A percentile compares a stretch with the other conserved stretches of the same genome.
Conservation (phyloP, 2,113 vertebrate species). For the Nematolebias whitei region DNA sequence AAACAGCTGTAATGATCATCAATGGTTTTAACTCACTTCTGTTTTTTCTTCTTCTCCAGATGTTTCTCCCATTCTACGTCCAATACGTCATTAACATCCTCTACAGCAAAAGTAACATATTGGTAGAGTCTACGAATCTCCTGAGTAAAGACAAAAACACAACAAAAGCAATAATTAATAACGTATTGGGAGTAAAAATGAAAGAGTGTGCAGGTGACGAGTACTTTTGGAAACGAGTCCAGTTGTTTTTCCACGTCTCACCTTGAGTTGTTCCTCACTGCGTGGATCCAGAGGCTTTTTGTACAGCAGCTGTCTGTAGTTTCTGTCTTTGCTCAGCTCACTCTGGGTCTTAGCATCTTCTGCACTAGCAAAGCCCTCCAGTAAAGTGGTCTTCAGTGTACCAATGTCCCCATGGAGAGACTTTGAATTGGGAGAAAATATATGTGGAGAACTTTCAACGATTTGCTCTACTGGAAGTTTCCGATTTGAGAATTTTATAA, state of each 20-base stretch:
- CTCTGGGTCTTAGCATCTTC: slow-evolving; percentile 90
- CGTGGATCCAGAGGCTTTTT: slow-evolving; percentile 94
- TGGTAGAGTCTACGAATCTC: slow-evolving; percentile 94
- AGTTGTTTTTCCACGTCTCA: slow-evolving; percentile 52
- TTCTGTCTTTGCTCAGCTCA: slow-evolving; percentile 81
- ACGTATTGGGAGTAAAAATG: not conserved
- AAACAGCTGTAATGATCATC: not conserved
- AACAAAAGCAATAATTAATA: not conserved
- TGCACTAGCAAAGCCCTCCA: slow-evolving; percentile 92
- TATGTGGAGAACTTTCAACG: not conserved
- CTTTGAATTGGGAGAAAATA: slow-evolving; percentile 67
- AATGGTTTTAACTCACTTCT: slow-evolving; percentile 79
- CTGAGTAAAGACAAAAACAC: slow-evolving; percentile 61
- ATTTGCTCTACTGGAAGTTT: not conserved
- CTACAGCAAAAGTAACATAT: slow-evolving; percentile 92
- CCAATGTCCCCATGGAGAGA: slow-evolving; percentile 93
- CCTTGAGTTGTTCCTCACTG: slow-evolving; percentile 94
- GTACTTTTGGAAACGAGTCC: not conserved
- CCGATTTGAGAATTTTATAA: not conserved
- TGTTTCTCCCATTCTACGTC: slow-evolving; percentile 95
- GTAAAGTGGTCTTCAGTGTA: slow-evolving; percentile 87
- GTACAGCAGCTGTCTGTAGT: slow-evolving; percentile 90
- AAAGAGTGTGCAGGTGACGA: not conserved
- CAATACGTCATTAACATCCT: slow-evolving; percentile 93
- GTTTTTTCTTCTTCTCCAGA: slow-evolving; percentile 89